Percentiles rank a stretch among this genome's conserved stretches.
These are phyloP conservation scores for Perca schrenkii DNA, from an alignment of 2,113 vertebrate genomes.

Conservation along the genomic window DNA sequence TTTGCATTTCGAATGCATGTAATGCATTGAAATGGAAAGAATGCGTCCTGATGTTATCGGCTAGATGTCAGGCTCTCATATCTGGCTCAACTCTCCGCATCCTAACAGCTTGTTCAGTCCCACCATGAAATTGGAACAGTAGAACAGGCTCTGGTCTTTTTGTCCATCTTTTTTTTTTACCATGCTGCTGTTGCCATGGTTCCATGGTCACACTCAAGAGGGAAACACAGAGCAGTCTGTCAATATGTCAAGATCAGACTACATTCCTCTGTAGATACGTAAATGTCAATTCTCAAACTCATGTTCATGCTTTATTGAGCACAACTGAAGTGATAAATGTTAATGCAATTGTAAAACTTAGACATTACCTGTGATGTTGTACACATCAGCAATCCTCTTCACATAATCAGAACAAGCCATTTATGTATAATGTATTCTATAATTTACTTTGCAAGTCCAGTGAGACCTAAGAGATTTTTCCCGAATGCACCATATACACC, in stretches of 20 bases:
- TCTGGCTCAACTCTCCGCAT: slow-evolving; percentile 19
- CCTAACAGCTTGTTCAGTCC: slow-evolving; percentile 37
- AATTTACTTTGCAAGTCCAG: background rate
- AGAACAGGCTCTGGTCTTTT: slow-evolving; percentile 13
- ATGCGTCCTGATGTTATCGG: slow-evolving; percentile 22
- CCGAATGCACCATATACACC: background rate
- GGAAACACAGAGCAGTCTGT: slow-evolving; percentile 36
- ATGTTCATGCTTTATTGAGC: background rate
- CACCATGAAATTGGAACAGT: slow-evolving; percentile 26
- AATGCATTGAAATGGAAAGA: slow-evolving; percentile 32
- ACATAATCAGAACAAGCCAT: background rate
- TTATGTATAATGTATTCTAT: background rate
- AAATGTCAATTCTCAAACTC: background rate
- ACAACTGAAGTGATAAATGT: background rate
- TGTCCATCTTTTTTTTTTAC: slow-evolving; percentile 18
- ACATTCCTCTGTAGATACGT: background rate
- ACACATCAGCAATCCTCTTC: background rate
- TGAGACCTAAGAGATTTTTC: background rate
- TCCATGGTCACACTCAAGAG: slow-evolving; percentile 21
- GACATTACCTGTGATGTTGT: background rate
- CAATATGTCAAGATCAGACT: slow-evolving; percentile 1
- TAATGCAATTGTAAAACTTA: background rate
- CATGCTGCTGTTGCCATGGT: slow-evolving; percentile 45
- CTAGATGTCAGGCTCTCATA: slow-evolving; percentile 28
- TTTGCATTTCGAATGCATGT: slow-evolving; percentile 37